These are phyloP conservation scores for Geodia barretti DNA, from an alignment of 37 sponge, comb jelly and placozoan species.

Conservation along the genomic window DNA sequence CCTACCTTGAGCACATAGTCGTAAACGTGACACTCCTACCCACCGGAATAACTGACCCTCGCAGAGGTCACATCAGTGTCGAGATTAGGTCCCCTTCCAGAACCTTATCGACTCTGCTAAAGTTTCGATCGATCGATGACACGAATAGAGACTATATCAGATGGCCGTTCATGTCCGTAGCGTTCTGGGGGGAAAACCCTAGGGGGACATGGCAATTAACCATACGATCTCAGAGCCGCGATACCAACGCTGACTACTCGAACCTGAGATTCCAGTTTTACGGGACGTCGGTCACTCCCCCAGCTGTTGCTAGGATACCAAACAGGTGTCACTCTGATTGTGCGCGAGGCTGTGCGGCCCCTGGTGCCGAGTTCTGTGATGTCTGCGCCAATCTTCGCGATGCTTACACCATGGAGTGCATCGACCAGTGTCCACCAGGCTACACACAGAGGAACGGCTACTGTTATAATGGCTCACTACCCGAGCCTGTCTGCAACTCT, in stretches of 20 bases:
- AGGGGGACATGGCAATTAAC: constrained; percentile 57
- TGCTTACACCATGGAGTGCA: constrained; percentile 35
- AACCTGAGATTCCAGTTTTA: constrained; percentile 11
- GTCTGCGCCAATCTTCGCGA: constrained; percentile 25
- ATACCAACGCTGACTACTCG: constrained; percentile 4
- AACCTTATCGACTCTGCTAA: constrained; percentile 62
- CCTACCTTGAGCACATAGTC: constrained; percentile 26
- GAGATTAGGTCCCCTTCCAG: constrained; percentile 67
- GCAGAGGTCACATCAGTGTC: constrained; percentile 65
- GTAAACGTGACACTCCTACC: constrained; percentile 7
- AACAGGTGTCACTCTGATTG: constrained; percentile 46
- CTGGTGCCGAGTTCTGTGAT: constrained; percentile 36
- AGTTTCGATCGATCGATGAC: constrained; percentile 40
- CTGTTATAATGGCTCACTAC: background rate
- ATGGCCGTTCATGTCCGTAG: constrained; percentile 82
- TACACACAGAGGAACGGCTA: constrained; percentile 1
- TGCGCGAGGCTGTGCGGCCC: constrained; percentile 33
- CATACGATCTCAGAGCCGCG: background rate
- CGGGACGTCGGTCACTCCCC: constrained; percentile 26
- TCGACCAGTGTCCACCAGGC: constrained; percentile 40
- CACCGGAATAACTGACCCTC: background rate
- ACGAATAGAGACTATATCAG: constrained; percentile 15
- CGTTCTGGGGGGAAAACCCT: constrained; percentile 75
- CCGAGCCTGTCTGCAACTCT: background rate
- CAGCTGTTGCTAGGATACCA: background rate